Conservation (phyloP, 2,797 vertebrate species). For the Tenualosa thibaudeaui region DNA sequence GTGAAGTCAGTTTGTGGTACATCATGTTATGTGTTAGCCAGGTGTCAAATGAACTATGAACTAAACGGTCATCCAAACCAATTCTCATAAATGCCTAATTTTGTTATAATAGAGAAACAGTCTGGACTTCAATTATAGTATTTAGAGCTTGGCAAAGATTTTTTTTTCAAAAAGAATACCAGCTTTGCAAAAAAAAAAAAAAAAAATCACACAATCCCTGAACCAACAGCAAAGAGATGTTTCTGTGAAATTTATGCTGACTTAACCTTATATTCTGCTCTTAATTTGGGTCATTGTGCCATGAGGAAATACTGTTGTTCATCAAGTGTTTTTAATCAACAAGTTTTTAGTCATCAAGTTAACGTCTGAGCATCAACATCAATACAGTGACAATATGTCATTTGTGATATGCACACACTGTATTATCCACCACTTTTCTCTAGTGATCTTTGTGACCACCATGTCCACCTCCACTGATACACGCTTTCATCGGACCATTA, state of each 20-base stretch:
- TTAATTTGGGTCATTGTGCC: too few species aligned
- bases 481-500: too few species aligned
- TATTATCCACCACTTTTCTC: too few species aligned
- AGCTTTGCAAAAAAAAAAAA: background rate
- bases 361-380: too few species aligned
- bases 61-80: background rate
- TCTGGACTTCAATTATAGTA: too few species aligned
- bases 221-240: background rate
- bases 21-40: slow-evolving; percentile 7
- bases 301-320: too few species aligned
- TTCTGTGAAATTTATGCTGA: background rate
- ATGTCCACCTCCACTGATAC: too few species aligned
- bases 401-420: too few species aligned
- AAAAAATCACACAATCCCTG: background rate
- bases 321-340: too few species aligned
- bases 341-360: too few species aligned
- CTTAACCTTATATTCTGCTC: background rate
- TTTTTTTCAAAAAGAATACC: background rate
- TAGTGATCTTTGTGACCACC: too few species aligned
- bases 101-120: background rate
- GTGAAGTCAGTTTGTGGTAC: slow-evolving; percentile 12
- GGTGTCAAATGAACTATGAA: background rate
- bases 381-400: too few species aligned
- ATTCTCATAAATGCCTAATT: background rate
- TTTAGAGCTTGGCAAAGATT: background rate